Evolutionary conservation across 1,140 invertebrate species (phyloP), one percentile per base, ranked within the genome.

Genomic region (Lepidotrigona ventralis): DNA sequence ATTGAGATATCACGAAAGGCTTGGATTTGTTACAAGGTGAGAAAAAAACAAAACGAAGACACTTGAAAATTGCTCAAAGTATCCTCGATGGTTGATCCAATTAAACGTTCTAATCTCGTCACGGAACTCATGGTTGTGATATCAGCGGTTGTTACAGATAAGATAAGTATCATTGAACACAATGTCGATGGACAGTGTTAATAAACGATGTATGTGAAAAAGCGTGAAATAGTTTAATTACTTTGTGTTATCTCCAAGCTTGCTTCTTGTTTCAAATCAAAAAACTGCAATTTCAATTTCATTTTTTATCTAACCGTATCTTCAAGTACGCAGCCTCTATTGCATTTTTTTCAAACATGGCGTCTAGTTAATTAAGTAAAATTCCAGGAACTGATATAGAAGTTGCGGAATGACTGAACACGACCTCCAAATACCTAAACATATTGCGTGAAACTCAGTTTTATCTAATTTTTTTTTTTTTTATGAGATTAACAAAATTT

Each of bases 101-200:
- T 81, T 64, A 64, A 54, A 53, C 23, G 23, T 21, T 54, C 1
- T 64, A 73, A 73, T 80, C 53, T 51, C 23, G 29, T 79, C 58
- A 17, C 23, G 68, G 54, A 53, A 63, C n/a, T 72, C 46, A 46
- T 19, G 54, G 0, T 29, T 21, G 15, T 2, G 26, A n/a, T 74
- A 64, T 46, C 21, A 53, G 5, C 21, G 9, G 21, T 51, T 64
- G 26, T 73, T 63, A n/a, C 2, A 75, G 71, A 75, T 75, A 75
- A 81, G 60, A 75, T 75, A 39, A 19, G 15, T 15, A 53, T 26
- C 29, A 29, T 56, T 56, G 23, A 17, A 81, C 70, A 33, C 70
- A 53, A 73, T 39, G 26, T 73, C 71, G 78, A 71, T 51, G 23
- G 39, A 19, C 46, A 15, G n/a, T 39, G 68, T 69, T 70, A 12